phyloP scores from a whole-genome alignment of 2,797 vertebrate species.

The Eulemur albifrons region DNA sequence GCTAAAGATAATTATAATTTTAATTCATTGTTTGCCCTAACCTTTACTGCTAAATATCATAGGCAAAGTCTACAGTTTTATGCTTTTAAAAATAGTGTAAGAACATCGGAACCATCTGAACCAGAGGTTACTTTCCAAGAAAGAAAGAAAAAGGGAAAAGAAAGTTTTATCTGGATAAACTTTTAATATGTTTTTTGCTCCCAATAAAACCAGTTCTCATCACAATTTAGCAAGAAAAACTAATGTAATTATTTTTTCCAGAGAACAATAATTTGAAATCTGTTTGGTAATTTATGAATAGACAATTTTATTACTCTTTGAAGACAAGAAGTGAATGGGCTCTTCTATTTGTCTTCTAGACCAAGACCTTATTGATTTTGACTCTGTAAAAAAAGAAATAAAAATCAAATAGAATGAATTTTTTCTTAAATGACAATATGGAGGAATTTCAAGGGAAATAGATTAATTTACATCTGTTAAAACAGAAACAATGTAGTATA shows the following conservation, averaged over 20 bases:
- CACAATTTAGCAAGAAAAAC: neutral
- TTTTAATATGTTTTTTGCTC: neutral
- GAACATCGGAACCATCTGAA: neutral
- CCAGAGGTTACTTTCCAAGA: neutral
- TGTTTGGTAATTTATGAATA: neutral
- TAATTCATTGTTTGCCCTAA: neutral
- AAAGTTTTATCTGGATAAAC: neutral
- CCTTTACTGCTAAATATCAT: constrained; percentile 47
- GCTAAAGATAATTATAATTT: constrained; percentile 19
- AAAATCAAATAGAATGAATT: neutral
- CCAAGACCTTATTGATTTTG: neutral
- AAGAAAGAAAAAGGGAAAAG: neutral
- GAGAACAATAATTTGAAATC: neutral
- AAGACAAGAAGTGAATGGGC: constrained; percentile 22
- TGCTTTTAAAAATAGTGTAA: constrained; percentile 14
- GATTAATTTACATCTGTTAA: neutral
- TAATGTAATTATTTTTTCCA: neutral
- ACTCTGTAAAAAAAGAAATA: neutral
- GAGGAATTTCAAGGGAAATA: neutral
- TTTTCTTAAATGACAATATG: neutral
- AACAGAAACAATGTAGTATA: neutral
- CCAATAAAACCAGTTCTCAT: neutral
- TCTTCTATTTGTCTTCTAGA: neutral
- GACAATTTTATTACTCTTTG: neutral
- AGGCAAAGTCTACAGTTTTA: neutral